Percentiles rank a stretch among this genome's conserved stretches.
phyloP scores from a whole-genome alignment of 53 echinoderm and acorn worm species.

The Stichopus horrens region DNA sequence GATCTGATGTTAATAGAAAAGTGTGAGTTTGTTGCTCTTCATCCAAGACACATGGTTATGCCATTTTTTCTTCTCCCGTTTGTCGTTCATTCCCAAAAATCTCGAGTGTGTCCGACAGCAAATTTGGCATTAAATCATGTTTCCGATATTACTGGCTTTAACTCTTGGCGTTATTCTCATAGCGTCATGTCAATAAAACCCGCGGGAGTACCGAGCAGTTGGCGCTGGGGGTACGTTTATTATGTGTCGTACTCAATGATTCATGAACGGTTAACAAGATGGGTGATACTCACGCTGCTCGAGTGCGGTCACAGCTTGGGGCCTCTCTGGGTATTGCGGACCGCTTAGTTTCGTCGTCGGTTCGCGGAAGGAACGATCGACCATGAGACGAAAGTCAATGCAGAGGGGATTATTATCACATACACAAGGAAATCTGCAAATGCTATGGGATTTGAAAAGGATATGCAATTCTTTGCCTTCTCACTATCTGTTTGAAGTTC shows the following conservation, averaged over 20 bases:
- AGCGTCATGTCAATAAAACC: conserved; percentile 40
- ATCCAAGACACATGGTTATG: conserved; percentile 37
- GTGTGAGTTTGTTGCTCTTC: conserved; percentile 17
- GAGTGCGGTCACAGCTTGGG: neutral
- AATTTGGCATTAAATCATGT: conserved; percentile 50
- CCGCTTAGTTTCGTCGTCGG: neutral
- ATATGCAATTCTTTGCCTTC: neutral
- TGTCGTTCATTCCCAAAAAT: conserved; percentile 9
- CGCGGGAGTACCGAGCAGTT: conserved; percentile 26
- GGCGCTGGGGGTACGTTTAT: conserved; percentile 38
- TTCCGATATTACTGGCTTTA: conserved; percentile 39
- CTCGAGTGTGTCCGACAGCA: conserved; percentile 37
- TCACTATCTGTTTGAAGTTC: neutral
- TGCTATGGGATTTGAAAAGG: neutral
- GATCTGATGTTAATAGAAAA: conserved; percentile 32
- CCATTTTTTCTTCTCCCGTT: conserved; percentile 9
- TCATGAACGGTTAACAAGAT: conserved; percentile 42
- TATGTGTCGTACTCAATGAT: conserved; percentile 23
- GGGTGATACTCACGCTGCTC: conserved; percentile 10
- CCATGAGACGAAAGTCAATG: neutral
- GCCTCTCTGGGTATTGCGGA: conserved; percentile 23
- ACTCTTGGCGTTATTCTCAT: conserved; percentile 21
- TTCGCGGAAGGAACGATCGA: neutral
- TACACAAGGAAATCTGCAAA: neutral
- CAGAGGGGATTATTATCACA: neutral